Evolutionary conservation across 2,888 invertebrate species (phyloP), one percentile per base, ranked within the genome.

Genomic region (Acronicta alni): DNA sequence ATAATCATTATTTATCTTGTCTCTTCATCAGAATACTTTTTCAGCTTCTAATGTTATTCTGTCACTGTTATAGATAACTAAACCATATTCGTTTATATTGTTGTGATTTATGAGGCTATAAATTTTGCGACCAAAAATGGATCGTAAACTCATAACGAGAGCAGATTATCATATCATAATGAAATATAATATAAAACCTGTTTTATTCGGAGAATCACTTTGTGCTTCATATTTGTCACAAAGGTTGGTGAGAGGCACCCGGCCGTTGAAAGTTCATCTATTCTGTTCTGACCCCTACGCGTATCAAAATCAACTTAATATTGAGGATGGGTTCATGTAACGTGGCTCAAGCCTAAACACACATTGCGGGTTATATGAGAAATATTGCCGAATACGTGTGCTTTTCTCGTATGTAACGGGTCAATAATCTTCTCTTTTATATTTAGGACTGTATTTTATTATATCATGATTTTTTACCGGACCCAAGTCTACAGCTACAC

Each of bases 261-360:
- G 26, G 58, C 67, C 78, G 69, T 73, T 68, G 69, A 78, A 77
- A 78, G 62, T 77, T 79, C 59, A 61, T 59, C 55, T 67, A 68
- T 59, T 53, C 26, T 57, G 67, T 59, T 53, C 26, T 57, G 67
- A 71, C 38, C 60, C 72, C 75, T 57, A 75, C 71, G 52, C 62
- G 72, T 82, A 82, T 82, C 82, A 79, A 77, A 83, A 84, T 81
- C 79, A 82, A 79, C 74, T 75, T 67, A 66, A 68, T 75, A 75
- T 67, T 58, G 66, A 70, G 73, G 61, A 72, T 74, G 72, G 68
- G 57, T 76, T 67, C 56, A 57, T 62, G 53, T 58, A 63, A 56
- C 66, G 30, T 39, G 61, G 62, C 46, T 56, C 43, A 48, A 57
- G 35, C 75, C 75, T 77, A 75, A 77, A 61, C 66, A 77, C 57